Evolutionary conservation across 2,888 invertebrate species (phyloP).

Genomic region (Buathra laborator): DNA sequence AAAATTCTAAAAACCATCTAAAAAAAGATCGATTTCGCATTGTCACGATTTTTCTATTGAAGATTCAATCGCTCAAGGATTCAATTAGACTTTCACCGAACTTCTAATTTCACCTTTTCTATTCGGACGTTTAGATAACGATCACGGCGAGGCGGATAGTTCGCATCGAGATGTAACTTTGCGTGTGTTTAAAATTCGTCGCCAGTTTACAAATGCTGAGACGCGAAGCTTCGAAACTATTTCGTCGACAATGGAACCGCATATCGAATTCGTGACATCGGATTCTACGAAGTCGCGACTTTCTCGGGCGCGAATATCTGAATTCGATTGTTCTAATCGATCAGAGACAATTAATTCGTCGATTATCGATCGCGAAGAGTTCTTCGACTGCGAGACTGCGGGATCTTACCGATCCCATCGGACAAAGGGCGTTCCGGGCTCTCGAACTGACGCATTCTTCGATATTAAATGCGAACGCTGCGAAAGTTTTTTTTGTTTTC

Average conservation of each 20-base stretch:
- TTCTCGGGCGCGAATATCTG: background rate
- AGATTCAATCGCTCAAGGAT: background rate
- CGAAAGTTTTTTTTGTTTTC: conserved; percentile 17
- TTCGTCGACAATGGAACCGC: conserved; percentile 6
- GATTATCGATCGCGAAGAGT: background rate
- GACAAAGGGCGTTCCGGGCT: conserved; percentile 40
- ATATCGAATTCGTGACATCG: conserved; percentile 1
- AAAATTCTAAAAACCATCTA: background rate
- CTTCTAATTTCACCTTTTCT: conserved; percentile 21
- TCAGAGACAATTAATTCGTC: background rate
- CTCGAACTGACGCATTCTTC: conserved; percentile 38
- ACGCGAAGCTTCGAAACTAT: conserved; percentile 34
- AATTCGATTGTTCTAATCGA: background rate
- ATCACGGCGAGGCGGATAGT: conserved; percentile 10
- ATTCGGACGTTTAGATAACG: conserved; percentile 14
- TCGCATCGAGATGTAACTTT: background rate
- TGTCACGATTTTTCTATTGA: background rate
- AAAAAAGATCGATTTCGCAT: background rate
- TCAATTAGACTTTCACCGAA: conserved; percentile 29
- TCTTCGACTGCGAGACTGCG: background rate
- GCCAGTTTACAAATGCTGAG: conserved; percentile 29
- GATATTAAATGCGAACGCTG: conserved; percentile 27
- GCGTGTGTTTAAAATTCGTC: conserved; percentile 45
- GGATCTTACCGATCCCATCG: conserved; percentile 34
- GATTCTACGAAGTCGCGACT: background rate